Evolutionary conservation across 2,113 vertebrate species (phyloP), one percentile per base, ranked within the genome.

Genomic region (Echinops telfairi): DNA sequence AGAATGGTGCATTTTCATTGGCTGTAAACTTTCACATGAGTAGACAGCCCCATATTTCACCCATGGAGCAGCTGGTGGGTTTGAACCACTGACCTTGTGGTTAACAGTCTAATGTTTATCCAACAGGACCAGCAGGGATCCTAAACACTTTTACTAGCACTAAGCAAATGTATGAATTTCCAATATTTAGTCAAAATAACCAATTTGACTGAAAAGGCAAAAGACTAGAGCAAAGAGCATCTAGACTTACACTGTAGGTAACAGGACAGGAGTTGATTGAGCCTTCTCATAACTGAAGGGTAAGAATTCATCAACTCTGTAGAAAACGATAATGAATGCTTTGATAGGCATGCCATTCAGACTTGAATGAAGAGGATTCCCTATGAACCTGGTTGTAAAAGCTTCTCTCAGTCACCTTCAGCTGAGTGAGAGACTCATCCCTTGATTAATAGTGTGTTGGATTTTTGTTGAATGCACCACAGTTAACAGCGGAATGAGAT

Each of bases 401-500:
- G 43, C 36, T 60, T 93, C 70, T 62, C 16, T 1, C 66, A 36
- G 31, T 85, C 23, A n/a, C 15, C 9, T 40, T 93, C 43, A 83
- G 73, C 31, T 25, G 73, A 93, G 40, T 25, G 77, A 43, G 17
- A 31, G 20, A 80, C 29, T 33, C 33, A 62, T 11, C 40, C 81
- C 38, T 25, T 9, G 23, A 79, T 25, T 82, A 60, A 66, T 36
- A 81, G 79, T 25, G 79, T 38, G 71, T 10, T 85, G 23, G 20
- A 33, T 85, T 97, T 84, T 57, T 87, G 62, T 66, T 78, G n/a
- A 89, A 87, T 90, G n/a, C 71, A 43, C 64, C 60, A 0, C 73
- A 36, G 40, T 83, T 87, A 77, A 31, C n/a, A 89, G 40, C 33
- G 81, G 11, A 11, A 58, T 81, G 47, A 33, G 6, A 38, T 57